These are phyloP conservation scores for Pollicipes pollicipes DNA, from an alignment of 1,140 invertebrate species.

Conservation along the genomic window DNA sequence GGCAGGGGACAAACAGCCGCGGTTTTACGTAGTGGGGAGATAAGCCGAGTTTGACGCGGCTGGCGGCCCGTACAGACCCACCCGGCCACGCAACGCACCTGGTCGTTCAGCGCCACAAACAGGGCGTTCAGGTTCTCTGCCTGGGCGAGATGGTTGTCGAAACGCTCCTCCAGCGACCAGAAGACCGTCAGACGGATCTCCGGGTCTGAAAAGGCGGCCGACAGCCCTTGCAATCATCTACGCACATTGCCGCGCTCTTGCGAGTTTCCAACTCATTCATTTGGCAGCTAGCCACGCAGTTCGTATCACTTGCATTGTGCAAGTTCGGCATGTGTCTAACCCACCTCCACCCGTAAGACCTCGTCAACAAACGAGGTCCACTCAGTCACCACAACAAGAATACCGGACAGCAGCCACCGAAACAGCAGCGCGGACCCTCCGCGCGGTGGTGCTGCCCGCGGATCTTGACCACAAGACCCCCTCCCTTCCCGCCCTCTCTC, in stretches of 20 bases:
- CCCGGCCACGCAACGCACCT: constrained; percentile 42
- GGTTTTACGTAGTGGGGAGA: no score
- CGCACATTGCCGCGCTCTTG: neutral
- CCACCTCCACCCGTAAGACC: constrained; percentile 2
- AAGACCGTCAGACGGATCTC: constrained; percentile 88
- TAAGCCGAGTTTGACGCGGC: constrained; percentile 19
- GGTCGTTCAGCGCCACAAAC: constrained; percentile 91
- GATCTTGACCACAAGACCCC: no score
- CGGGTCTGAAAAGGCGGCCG: constrained; percentile 40
- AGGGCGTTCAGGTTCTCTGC: constrained; percentile 83
- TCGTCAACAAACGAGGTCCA: neutral
- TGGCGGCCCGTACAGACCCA: no score
- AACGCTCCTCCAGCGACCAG: constrained; percentile 76
- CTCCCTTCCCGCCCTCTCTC: no score
- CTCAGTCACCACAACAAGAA: no score
- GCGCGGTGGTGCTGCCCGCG: no score
- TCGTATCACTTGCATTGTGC: constrained; percentile 4
- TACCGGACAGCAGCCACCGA: no score
- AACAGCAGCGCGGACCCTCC: no score
- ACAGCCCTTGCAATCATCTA: neutral
- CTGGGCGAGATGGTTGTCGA: constrained; percentile 87
- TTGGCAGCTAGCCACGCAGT: no score
- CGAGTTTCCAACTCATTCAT: no score
- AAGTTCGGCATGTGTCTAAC: neutral
- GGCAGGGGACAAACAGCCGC: no score